Evolutionary conservation across 2,113 vertebrate species (phyloP).

Genomic region (Halcyon malimbica): DNA sequence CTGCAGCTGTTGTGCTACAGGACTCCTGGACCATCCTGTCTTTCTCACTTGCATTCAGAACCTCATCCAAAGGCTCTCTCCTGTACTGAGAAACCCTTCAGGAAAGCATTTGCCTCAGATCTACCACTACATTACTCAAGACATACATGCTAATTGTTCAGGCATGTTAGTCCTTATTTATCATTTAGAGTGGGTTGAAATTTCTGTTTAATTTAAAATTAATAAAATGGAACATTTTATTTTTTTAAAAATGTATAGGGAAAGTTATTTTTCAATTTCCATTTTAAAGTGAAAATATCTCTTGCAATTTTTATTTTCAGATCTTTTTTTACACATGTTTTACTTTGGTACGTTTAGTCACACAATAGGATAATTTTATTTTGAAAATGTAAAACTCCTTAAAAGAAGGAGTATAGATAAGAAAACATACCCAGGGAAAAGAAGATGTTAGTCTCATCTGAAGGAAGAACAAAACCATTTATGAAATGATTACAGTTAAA

Average conservation of each 20-base stretch:
- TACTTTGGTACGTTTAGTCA: not conserved
- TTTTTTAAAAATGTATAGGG: not conserved
- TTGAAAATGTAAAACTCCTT: not conserved
- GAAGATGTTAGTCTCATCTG: not conserved
- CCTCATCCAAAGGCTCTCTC: not conserved
- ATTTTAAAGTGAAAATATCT: not conserved
- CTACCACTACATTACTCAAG: not conserved
- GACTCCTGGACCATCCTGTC: not conserved
- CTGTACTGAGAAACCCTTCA: not conserved
- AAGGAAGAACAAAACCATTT: slow-evolving; percentile 6
- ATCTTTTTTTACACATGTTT: not conserved
- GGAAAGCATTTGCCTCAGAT: not conserved
- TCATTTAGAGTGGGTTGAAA: not conserved
- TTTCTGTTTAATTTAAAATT: not conserved
- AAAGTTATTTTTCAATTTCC: not conserved
- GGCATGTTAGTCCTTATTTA: not conserved
- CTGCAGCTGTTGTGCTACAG: not conserved
- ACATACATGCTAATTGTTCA: not conserved
- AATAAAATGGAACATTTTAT: not conserved
- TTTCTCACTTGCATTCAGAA: not conserved
- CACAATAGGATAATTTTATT: not conserved
- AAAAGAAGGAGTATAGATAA: not conserved
- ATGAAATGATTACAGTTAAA: not conserved
- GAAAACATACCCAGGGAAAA: not conserved
- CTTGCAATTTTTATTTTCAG: not conserved